Percentiles rank a stretch among this genome's conserved stretches.
Evolutionary conservation across 2,797 vertebrate species (phyloP).

Genomic region (Hephaestus fuliginosus): DNA sequence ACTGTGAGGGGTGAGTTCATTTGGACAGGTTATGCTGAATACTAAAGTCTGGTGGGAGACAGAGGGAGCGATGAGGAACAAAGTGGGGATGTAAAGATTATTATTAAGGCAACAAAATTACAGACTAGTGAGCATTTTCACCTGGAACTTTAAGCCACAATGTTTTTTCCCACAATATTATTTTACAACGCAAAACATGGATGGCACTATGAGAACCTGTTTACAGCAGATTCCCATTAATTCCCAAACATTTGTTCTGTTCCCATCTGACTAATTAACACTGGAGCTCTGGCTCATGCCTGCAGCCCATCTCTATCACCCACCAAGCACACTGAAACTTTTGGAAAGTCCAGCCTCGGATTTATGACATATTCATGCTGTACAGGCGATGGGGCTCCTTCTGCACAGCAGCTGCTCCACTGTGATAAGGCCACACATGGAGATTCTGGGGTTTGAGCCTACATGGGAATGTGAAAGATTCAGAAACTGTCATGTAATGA

Average conservation of each 20-base stretch:
- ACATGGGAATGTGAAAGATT: constrained; percentile 45
- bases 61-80: constrained; percentile 23
- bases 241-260: constrained; percentile 20
- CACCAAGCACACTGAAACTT: constrained; percentile 46
- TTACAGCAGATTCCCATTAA: constrained; percentile 25
- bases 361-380: constrained; percentile 65
- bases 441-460: constrained; percentile 54
- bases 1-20: not conserved
- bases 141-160: constrained; percentile 26
- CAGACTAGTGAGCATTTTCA: constrained; percentile 48
- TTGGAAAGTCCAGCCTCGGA: constrained; percentile 55
- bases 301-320: constrained; percentile 47
- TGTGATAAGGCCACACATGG: constrained; percentile 67
- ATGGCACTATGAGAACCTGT: constrained; percentile 7
- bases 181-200: constrained; percentile 12
- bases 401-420: constrained; percentile 59
- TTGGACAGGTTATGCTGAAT: constrained; percentile 11
- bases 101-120: constrained; percentile 60
- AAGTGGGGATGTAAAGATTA: constrained; percentile 44
- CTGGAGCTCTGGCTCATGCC: constrained; percentile 37
- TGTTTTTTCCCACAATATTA: constrained; percentile 43
- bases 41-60: constrained; percentile 14
- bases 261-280: constrained; percentile 66
- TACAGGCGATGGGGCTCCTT: constrained; percentile 44
- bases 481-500: constrained; percentile 58